Base-by-base conservation (phyloP, 2,797 vertebrate genomes). In the Peromyscus melanophrys region DNA sequence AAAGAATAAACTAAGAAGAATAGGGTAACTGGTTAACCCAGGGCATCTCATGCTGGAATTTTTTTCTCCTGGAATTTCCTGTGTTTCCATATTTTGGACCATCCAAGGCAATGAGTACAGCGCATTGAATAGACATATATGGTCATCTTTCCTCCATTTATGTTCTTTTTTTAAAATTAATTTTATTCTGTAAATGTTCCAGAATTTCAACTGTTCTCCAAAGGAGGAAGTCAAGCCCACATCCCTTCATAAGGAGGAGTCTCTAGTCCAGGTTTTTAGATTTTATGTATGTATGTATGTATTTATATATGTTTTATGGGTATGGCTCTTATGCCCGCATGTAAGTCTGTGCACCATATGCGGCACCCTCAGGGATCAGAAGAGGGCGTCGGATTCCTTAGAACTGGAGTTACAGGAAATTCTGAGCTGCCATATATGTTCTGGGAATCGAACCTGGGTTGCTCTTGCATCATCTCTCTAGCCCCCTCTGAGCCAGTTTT, bases 131-230 rank as follows among this genome's bases (percentile, higher is more conserved):
- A 78, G 5, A 83, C 14, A 11, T 46, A 81, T 52, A 52, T 69
- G 10, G 34, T 43, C 65, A 57, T 63, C 94, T 90, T 92, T 34
- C 91, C 43, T 71, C 4, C 19, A 63, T 67, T 92, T 92, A 67
- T 27, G 34, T 31, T 71, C 29, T 59, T 34, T 80, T 71, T 37
- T 59, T 34, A 75, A 81, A 92, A 73, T 7, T 88, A 55, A 43
- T 86, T 94, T 86, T 90, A 89, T 9, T 37, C 90, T 82, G 12
- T 86, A 63, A 85, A 46, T 85, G 27, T 83, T 95, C 4, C 85
- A 13, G 34, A 76, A 87, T 92, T 96, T 85, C 61, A 95, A 67
- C 59, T 73, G 16, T 25, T 89, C 9, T 43, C 40, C 7, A 88
- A 95, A 82, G 81, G 80, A 80, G n/a, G 13, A 61, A 63, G 49